phyloP scores from a whole-genome alignment of 2,888 invertebrate genomes.

The Yponomeuta cagnagella region DNA sequence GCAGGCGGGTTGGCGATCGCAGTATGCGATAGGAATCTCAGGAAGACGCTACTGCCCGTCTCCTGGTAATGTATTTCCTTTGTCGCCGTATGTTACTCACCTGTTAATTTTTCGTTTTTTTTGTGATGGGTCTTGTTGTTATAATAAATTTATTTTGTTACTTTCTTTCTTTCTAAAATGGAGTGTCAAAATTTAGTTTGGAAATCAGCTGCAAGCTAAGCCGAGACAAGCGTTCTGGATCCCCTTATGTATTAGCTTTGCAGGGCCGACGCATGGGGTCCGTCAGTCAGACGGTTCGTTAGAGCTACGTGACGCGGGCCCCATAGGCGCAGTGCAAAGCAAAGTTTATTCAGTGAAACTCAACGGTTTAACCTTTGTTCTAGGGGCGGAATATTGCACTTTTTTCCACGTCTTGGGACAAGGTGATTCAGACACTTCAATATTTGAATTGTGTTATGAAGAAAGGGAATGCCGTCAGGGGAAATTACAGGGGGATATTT shows the following conservation, averaged over 20 bases:
- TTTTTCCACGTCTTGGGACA: neutral
- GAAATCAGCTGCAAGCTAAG: neutral
- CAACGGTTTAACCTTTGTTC: slow-evolving; percentile 8
- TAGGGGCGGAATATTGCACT: neutral
- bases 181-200: too few relatives aligned
- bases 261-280: slow-evolving; percentile 25
- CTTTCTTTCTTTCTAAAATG: too few relatives aligned
- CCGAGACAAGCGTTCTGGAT: neutral
- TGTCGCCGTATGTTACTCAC: too few relatives aligned
- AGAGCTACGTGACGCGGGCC: slow-evolving; percentile 54
- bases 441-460: slow-evolving; percentile 3
- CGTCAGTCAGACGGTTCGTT: slow-evolving; percentile 65
- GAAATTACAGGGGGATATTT: neutral
- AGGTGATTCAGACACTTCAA: neutral
- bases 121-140: too few relatives aligned
- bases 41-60: too few relatives aligned
- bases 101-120: too few relatives aligned
- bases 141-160: too few relatives aligned
- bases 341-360: slow-evolving; percentile 8
- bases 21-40: too few relatives aligned
- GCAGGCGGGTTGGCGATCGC: too few relatives aligned
- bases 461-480: neutral
- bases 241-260: neutral
- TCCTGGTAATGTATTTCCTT: too few relatives aligned
- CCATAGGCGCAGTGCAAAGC: slow-evolving; percentile 4